Evolutionary conservation across 2,797 vertebrate species (phyloP).

Genomic region (Eidolon dupreanum): DNA sequence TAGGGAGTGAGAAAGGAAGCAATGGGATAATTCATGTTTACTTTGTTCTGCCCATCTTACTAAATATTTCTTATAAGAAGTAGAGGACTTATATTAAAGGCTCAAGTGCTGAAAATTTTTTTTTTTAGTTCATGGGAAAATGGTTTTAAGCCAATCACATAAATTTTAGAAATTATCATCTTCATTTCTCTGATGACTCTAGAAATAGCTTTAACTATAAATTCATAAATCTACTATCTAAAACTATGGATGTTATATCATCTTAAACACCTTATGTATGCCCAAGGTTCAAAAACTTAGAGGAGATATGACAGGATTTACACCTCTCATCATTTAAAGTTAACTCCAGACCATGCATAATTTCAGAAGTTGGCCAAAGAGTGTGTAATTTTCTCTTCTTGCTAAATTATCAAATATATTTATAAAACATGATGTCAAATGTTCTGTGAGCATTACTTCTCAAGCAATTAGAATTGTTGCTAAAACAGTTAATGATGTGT

Average conservation of each 20-base stretch:
- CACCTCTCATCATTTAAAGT: conserved; percentile 40
- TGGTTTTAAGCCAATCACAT: conserved; percentile 25
- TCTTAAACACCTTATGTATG: conserved; percentile 19
- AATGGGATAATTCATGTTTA: conserved; percentile 21
- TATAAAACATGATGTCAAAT: conserved; percentile 6
- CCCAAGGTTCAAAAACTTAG: conserved; percentile 35
- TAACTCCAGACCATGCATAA: conserved; percentile 35
- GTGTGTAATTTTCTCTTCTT: background rate
- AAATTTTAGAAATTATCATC: background rate
- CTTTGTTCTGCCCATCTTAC: conserved; percentile 1
- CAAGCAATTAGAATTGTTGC: conserved; percentile 71
- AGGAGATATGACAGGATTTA: conserved; percentile 7
- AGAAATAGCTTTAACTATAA: conserved; percentile 13
- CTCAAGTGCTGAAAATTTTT: background rate
- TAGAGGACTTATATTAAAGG: conserved; percentile 36
- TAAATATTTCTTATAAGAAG: conserved; percentile 14
- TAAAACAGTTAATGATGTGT: conserved; percentile 85
- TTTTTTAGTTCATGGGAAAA: background rate
- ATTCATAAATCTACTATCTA: conserved; percentile 1
- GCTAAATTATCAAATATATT: conserved; percentile 30
- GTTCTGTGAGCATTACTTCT: background rate
- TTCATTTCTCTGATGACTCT: conserved; percentile 36
- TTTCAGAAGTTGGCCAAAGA: conserved; percentile 50
- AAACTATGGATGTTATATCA: background rate
- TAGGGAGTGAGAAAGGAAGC: conserved; percentile 58